Evolutionary conservation across 2,113 vertebrate species (phyloP), one percentile per base, ranked within the genome.

Genomic region (Antennarius striatus): DNA sequence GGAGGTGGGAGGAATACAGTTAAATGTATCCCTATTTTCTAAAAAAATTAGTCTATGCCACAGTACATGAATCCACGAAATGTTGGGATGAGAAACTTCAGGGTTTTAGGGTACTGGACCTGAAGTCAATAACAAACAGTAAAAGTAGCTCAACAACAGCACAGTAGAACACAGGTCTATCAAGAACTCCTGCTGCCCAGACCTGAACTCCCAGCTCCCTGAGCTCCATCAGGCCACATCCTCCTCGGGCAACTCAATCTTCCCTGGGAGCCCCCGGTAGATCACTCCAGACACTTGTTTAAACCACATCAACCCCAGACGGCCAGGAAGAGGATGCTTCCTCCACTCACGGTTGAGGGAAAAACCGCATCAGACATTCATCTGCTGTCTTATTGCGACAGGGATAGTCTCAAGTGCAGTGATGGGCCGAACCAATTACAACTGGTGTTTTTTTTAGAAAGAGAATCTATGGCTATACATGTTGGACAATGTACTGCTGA

Each of bases 251-350:
- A 89, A 91, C 84, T 57, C 63, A 63, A 90, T 88, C 83, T 81
- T 82, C 83, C 84, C 81, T 36, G 52, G 81, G 80, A 84, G 75
- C 78, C 83, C 67, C 77, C 72, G 53, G 68, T 50, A 70, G 71
- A 87, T 84, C 79, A 75, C 76, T 85, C 75, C 69, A 89, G 81
- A 88, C 86, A 88, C 90, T 89, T 89, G 71, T 88, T 84, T 81
- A 80, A 90, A 91, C 86, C 89, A 80, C 89, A 90, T 86, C 86
- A 83, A 74, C 64, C 42, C 80, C 70, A 69, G 83, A 80, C 73
- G 47, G 73, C 68, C 48, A 64, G 60, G 80, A 67, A 79, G 74
- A 86, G 74, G 80, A 91, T 78, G 83, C 83, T 88, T 89, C 74
- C 83, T 86, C 59, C 55, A 46, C 85, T 87, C 64, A 56, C 56